Evolutionary conservation across 2,888 invertebrate genomes (phyloP).

Genomic region (Drosophila prostipennis): DNA sequence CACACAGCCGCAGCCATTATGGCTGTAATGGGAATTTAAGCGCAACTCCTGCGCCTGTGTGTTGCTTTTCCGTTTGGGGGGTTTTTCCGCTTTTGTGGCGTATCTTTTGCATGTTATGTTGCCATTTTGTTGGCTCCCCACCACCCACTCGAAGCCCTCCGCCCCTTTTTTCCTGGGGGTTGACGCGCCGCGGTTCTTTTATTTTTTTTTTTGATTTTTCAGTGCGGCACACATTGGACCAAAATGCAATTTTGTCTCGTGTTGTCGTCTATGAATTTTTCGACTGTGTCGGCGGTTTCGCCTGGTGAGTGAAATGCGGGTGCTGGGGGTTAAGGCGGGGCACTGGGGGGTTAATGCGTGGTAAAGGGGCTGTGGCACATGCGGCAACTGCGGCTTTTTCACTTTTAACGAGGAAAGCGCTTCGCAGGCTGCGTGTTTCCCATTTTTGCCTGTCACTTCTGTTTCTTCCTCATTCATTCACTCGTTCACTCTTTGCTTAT

Average conservation of each 20-base stretch:
- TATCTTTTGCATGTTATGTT: constrained; percentile 77
- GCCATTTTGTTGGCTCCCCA: constrained; percentile 51
- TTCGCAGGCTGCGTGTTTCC: constrained; percentile 63
- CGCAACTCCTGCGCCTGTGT: constrained; percentile 62
- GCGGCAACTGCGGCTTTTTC: constrained; percentile 81
- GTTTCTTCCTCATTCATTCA: constrained; percentile 24
- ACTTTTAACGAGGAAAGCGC: constrained; percentile 74
- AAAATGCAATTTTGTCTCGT: constrained; percentile 76
- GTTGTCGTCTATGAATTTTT: constrained; percentile 76
- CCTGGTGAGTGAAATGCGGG: constrained; percentile 22
- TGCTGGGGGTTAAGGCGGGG: background rate
- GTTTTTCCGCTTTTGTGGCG: constrained; percentile 74
- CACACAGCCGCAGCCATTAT: constrained; percentile 75
- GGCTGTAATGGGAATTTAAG: constrained; percentile 81
- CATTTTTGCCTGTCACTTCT: constrained; percentile 61
- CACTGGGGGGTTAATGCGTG: constrained; percentile 19
- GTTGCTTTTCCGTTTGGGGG: constrained; percentile 55
- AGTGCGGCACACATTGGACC: constrained; percentile 43
- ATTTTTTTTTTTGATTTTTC: constrained; percentile 17
- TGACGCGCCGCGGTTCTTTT: constrained; percentile 37
- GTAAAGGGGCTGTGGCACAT: constrained; percentile 57
- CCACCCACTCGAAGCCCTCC: constrained; percentile 1
- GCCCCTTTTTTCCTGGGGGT: constrained; percentile 11
- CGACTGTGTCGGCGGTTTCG: constrained; percentile 54
- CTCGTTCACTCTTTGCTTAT: constrained; percentile 40